A percentile compares a stretch with the other conserved stretches of the same genome.
These are phyloP conservation scores for Ochlodes sylvanus DNA, from an alignment of 2,888 invertebrate species.

Conservation along the genomic window DNA sequence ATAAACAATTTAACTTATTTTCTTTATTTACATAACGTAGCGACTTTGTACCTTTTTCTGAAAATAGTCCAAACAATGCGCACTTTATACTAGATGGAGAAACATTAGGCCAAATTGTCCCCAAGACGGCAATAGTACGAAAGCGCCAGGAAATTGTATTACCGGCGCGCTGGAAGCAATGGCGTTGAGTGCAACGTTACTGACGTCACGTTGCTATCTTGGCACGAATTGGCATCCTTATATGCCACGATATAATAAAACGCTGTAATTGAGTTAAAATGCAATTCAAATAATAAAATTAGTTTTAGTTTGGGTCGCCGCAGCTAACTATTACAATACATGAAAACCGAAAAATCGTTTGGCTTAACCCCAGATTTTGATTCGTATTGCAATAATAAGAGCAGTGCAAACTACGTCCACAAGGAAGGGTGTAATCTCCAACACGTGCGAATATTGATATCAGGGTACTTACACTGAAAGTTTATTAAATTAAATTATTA, in stretches of 20 bases:
- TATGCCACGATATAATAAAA: slow-evolving; percentile 2
- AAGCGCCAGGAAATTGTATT: slow-evolving; percentile 77
- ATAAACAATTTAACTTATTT: background rate
- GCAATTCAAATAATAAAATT: background rate
- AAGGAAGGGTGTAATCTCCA: no score
- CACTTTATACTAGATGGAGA: slow-evolving; percentile 59
- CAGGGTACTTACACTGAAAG: no score
- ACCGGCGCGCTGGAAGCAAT: slow-evolving; percentile 59
- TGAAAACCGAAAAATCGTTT: no score
- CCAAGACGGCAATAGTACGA: slow-evolving; percentile 74
- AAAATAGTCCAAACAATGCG: slow-evolving; percentile 60
- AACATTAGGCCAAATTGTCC: slow-evolving; percentile 77
- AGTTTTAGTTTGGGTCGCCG: background rate
- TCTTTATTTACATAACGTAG: slow-evolving; percentile 18
- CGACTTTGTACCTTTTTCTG: slow-evolving; percentile 22
- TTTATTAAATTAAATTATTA: no score
- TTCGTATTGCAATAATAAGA: no score
- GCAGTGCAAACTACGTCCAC: no score
- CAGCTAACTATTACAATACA: no score
- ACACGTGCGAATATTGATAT: no score
- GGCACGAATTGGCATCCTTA: slow-evolving; percentile 11
- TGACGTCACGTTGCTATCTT: slow-evolving; percentile 55
- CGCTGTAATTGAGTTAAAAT: background rate
- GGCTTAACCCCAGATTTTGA: no score
- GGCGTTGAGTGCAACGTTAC: slow-evolving; percentile 77